Percentiles rank a stretch among this genome's conserved stretches.
phyloP scores from a whole-genome alignment of 2,888 invertebrate genomes.

The Patella pellucida region DNA sequence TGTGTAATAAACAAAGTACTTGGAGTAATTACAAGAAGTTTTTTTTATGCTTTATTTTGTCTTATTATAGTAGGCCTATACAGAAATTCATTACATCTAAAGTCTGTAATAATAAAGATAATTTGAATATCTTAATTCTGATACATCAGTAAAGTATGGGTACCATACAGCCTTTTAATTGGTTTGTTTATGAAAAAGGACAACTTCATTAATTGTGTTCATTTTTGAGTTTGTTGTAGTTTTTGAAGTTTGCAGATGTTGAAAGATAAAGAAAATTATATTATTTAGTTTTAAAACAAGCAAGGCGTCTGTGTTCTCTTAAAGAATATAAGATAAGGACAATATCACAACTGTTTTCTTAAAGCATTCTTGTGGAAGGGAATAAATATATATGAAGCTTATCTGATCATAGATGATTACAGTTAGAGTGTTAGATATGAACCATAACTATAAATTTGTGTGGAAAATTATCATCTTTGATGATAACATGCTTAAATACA shows the following conservation, averaged over 20 bases:
- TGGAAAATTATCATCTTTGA: not conserved
- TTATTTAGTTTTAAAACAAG: conserved; percentile 6
- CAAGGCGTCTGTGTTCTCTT: conserved; percentile 4
- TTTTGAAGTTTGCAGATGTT: conserved; percentile 11
- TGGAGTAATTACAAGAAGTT: too few relatives aligned
- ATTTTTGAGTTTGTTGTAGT: too few relatives aligned
- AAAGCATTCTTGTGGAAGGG: not conserved
- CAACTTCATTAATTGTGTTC: too few relatives aligned
- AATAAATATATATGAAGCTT: not conserved
- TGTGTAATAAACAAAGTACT: too few relatives aligned
- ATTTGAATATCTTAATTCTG: too few relatives aligned
- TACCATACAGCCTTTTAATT: too few relatives aligned
- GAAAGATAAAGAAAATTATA: conserved; percentile 3
- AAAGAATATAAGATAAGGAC: not conserved
- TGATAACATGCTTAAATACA: conserved; percentile 2
- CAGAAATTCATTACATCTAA: too few relatives aligned
- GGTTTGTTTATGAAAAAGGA: too few relatives aligned
- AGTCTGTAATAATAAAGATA: too few relatives aligned
- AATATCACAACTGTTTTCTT: not conserved
- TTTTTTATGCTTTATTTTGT: too few relatives aligned
- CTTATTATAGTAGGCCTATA: too few relatives aligned
- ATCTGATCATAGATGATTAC: conserved; percentile 2
- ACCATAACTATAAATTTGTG: conserved; percentile 5
- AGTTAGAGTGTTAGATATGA: not conserved
- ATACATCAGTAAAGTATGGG: too few relatives aligned